These are phyloP conservation scores for Porites evermanni DNA, from an alignment of 92 coral and sea anemone genomes.

Conservation along the genomic window DNA sequence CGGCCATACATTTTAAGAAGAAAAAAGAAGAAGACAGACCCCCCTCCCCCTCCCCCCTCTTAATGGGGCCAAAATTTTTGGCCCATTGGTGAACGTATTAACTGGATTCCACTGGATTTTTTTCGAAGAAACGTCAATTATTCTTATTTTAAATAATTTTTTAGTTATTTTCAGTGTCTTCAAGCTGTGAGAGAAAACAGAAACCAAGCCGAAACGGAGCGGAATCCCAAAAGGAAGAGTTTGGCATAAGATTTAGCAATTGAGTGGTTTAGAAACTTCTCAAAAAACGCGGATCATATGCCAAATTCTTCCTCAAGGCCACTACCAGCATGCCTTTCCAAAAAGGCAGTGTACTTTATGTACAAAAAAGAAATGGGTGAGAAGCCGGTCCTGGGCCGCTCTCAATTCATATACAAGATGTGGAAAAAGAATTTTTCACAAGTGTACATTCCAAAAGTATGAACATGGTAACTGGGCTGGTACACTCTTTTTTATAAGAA, in stretches of 20 bases:
- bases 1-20: too few relatives aligned
- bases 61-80: too few relatives aligned
- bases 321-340: background rate
- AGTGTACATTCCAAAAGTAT: background rate
- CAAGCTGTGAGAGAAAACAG: background rate
- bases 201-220: background rate
- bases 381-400: background rate
- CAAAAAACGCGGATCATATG: conserved; percentile 6
- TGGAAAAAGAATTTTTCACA: conserved; percentile 7
- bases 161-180: background rate
- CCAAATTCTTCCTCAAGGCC: conserved; percentile 8
- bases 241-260: background rate
- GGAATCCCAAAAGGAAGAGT: background rate
- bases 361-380: conserved; percentile 5
- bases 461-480: background rate
- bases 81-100: too few relatives aligned
- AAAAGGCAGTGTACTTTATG: background rate
- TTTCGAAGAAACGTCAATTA: too few relatives aligned
- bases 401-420: background rate
- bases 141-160: background rate
- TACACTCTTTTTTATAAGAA: background rate
- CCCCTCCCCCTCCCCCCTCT: too few relatives aligned
- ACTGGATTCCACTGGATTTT: too few relatives aligned
- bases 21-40: too few relatives aligned
- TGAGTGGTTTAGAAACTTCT: background rate